phyloP scores from a whole-genome alignment of 1,140 invertebrate species.

The Harlomillsia oculata region DNA sequence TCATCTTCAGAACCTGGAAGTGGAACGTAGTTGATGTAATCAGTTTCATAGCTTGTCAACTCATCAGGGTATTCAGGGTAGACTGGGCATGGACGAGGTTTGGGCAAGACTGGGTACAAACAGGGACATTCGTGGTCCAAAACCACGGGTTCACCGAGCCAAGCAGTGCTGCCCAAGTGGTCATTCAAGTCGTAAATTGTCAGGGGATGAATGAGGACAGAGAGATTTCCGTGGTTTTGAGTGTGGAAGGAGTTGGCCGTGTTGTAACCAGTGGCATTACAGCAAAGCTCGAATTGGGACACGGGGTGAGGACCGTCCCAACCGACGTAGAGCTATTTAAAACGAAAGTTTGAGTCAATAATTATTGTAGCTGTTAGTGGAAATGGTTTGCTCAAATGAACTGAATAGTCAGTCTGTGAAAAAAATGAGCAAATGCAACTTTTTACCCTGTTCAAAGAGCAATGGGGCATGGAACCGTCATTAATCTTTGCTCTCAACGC shows the following conservation, averaged over 20 bases:
- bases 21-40: neutral
- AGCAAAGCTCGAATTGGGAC: constrained; percentile 28
- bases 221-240: constrained; percentile 30
- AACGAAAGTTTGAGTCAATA: neutral
- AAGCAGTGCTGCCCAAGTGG: constrained; percentile 10
- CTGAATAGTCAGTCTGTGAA: neutral
- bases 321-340: constrained; percentile 16
- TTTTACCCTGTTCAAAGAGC: constrained; percentile 21
- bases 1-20: constrained; percentile 28
- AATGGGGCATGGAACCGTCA: constrained; percentile 8
- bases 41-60: neutral
- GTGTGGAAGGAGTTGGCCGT: constrained; percentile 21
- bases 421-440: neutral
- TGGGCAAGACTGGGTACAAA: constrained; percentile 15
- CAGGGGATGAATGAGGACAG: constrained; percentile 29
- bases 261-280: constrained; percentile 18
- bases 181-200: constrained; percentile 25
- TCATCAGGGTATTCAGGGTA: constrained; percentile 23
- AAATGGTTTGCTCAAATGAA: neutral
- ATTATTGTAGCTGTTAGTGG: no score
- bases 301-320: constrained; percentile 21
- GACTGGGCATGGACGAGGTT: constrained; percentile 23
- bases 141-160: constrained; percentile 20
- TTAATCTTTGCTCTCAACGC: constrained; percentile 15
- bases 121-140: constrained; percentile 17